Evolutionary conservation across 2,797 vertebrate genomes (phyloP), one percentile per base, ranked within the genome.

Genomic region (Tamandua tetradactyla): DNA sequence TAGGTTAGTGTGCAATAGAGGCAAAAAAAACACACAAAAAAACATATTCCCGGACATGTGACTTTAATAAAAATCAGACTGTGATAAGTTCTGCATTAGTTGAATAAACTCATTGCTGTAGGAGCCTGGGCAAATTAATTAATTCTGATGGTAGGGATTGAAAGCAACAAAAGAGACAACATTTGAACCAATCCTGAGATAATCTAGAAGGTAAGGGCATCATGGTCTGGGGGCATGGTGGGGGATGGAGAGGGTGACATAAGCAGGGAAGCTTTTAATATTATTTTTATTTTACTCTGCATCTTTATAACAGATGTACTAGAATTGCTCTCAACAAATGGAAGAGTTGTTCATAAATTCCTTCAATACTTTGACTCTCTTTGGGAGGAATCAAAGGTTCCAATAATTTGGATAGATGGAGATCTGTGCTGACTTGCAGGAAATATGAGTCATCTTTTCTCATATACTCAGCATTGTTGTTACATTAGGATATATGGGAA

Each of bases 381-480:
- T 79, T 40, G 83, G 93, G 57, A 74, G 78, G 83, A 15, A 64
- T 7, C 0, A 94, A 75, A 35, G 76, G 71, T 66, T 66, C 85
- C 82, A 93, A 91, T 37, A 49, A 64, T 81, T 64, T 89, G 91
- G 72, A 49, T 93, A 87, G 84, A 37, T 74, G 75, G 83, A 30
- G 72, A 9, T 61, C 87, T 97, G 91, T 52, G 74, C 94, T 91
- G 89, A 94, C 9, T 0, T 1, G 87, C 76, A 95, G 95, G 80
- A 95, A 96, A 68, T 57, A 42, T 81, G 95, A 96, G 94, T 96
- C 96, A 96, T 71, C 89, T 95, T 76, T 62, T 74, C 61, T 68
- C 25, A 1, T 49, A 81, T 83, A 69, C 78, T 89, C 82, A 87
- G 92, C 89, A 42, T 61, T 64, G 68, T 32, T 92, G 91, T 91